These are phyloP conservation scores for Hemicentrotus pulcherrimus DNA, from an alignment of 35 echinoderm and acorn worm genomes.

Conservation along the genomic window DNA sequence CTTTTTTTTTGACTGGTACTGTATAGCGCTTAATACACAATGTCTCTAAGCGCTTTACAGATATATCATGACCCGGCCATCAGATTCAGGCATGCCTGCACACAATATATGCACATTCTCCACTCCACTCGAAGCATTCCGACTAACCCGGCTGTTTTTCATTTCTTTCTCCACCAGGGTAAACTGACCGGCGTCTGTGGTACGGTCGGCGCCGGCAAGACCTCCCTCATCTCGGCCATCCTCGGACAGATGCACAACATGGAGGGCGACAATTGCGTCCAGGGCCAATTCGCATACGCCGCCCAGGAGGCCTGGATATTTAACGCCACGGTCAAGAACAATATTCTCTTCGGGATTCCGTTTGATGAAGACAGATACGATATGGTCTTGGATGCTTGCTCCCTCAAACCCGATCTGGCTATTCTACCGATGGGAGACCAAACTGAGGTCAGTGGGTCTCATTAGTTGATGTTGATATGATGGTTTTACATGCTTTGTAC, in stretches of 20 bases:
- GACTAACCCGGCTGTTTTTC: background rate
- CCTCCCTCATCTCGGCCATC: slow-evolving; percentile 78
- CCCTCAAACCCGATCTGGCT: slow-evolving; percentile 78
- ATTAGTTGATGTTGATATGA: background rate
- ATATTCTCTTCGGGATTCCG: slow-evolving; percentile 90
- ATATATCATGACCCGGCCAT: no score
- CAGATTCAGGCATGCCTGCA: no score
- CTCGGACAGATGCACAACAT: slow-evolving; percentile 87
- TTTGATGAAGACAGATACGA: slow-evolving; percentile 87
- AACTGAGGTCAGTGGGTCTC: slow-evolving; percentile 75
- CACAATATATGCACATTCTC: no score
- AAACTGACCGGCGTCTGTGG: slow-evolving; percentile 86
- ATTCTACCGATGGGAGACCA: slow-evolving; percentile 91
- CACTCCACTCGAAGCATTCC: no score
- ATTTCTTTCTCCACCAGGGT: slow-evolving; percentile 58
- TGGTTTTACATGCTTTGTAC: background rate
- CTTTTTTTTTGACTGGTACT: no score
- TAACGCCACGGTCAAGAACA: slow-evolving; percentile 87
- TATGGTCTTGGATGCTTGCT: slow-evolving; percentile 63
- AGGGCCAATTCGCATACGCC: slow-evolving; percentile 80
- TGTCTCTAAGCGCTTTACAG: no score
- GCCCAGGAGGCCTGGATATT: slow-evolving; percentile 96
- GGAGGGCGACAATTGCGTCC: slow-evolving; percentile 63
- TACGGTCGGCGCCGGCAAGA: slow-evolving; percentile 86
- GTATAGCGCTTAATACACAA: no score